Base-by-base conservation (phyloP, 2,113 vertebrate species). In the Puntigrus tetrazona region DNA sequence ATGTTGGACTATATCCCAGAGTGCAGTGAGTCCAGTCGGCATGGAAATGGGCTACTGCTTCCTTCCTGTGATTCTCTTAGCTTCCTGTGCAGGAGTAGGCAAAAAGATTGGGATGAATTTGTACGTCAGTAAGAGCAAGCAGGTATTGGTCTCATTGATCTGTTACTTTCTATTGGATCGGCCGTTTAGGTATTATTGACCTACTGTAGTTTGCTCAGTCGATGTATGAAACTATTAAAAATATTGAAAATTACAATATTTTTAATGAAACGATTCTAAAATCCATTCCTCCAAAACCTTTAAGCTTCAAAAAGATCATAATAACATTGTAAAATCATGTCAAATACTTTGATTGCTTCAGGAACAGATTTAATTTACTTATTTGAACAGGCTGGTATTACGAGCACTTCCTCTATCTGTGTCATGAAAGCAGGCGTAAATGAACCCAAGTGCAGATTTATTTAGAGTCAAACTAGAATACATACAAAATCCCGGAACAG, bases 11-110 rank as follows among this genome's bases (percentile, higher is more conserved):
- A 74, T 73, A 82, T 86, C 78, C 72, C 29, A 65, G 20, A 16
- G 45, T 79, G 45, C 80, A 82, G 16, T 34, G n/a, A 61, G 70
- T 31, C 52, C 29, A 77, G 36, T 84, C 27, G 31, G 20, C 27
- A 61, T 76, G 73, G 80, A 86, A 87, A 79, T 77, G 22, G 69
- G 20, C 74, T 67, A 43, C 31, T 70, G 41, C 31, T 87, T 88
- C 83, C 85, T 88, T 88, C 87, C 87, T 88, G 57, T 85, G 80
- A 88, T 88, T 88, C 87, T 81, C 83, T 80, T 29, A 83, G 79
- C 79, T 87, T 88, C 87, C 87, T 87, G 79, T 81, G 25, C 31
- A 31, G 73, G 20, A 57, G 67, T 80, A 47, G 41, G n/a, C 43
- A 38, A 63, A 38, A 18, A 67, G 31, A 52, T 50, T 18, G 4